Evolutionary conservation across 2,113 vertebrate species (phyloP), one percentile per base, ranked within the genome.

Genomic region (Cyanoramphus novaezelandiae): DNA sequence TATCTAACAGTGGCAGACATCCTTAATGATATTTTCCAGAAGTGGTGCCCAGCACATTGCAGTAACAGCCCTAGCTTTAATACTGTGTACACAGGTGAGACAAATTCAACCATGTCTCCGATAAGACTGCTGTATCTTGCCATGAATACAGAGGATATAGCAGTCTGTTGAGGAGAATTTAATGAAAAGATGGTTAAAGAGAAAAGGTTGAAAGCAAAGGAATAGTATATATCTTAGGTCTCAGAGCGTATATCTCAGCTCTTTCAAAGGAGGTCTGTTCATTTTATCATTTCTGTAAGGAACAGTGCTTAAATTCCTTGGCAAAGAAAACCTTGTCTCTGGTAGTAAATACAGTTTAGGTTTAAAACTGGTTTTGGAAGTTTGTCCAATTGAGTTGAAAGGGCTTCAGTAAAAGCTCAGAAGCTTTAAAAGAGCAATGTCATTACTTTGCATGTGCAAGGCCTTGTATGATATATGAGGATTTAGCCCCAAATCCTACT

Each of bases 71-170:
- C 31, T 28, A 35, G 57, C 52, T 71, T 55, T 25, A 85, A 47
- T 3, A 28, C 4, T 0, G 7, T 4, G 10, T 14, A 21, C 10
- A 6, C 3, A 13, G 55, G 41, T 6, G 41, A 80, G 33, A 65
- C 23, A 52, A 69, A 80, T 35, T 46, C 44, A 35, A 68, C 46
- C 2, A 0, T 7, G 11, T 19, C 83, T 71, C 57, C 16, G 21
- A 0, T 21, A 67, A 57, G 13, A 13, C 59, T 70, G 10, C 25
- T 46, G 39, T 13, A 29, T 17, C 50, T 71, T 39, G 18, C 39
- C 44, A 44, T 11, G 52, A 55, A 52, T 29, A 33, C 1, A 47
- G 53, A 55, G 31, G 17, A 82, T 57, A 7, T 44, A 84, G 15
- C 4, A 1, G 47, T 23, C 60, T 84, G 46, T 11, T 71, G 46